Conservation (phyloP, 2,888 invertebrate species). For the Xestia ashworthii region DNA sequence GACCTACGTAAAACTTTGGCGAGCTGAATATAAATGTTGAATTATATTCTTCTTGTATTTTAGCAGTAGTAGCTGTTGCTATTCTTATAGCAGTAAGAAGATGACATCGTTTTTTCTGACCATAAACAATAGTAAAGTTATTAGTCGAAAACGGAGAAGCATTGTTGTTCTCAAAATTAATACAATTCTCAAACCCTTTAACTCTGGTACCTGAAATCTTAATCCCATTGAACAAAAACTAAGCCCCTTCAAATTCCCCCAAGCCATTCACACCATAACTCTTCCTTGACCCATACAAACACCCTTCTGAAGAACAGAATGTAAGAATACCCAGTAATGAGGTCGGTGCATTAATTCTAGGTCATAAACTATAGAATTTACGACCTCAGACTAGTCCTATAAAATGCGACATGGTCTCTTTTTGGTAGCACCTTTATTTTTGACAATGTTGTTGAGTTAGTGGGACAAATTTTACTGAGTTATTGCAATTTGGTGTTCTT, state of each 20-base stretch:
- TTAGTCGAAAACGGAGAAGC: neutral
- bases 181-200: constrained; percentile 38
- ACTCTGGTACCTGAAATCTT: constrained; percentile 65
- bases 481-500: constrained; percentile 65
- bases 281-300: constrained; percentile 89
- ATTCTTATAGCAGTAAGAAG: neutral
- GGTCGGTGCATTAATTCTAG: constrained; percentile 87
- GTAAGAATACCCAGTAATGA: constrained; percentile 89
- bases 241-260: constrained; percentile 73
- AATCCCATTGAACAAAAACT: constrained; percentile 64
- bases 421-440: constrained; percentile 77
- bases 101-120: neutral
- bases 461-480: constrained; percentile 81
- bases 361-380: constrained; percentile 89
- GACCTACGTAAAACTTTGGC: neutral
- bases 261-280: constrained; percentile 85
- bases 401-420: constrained; percentile 88
- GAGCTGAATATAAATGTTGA: neutral
- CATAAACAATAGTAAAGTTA: neutral
- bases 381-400: constrained; percentile 83
- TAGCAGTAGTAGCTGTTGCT: neutral
- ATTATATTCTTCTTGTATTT: neutral
- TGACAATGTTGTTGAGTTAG: constrained; percentile 87
- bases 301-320: constrained; percentile 71
- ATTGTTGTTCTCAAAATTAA: neutral